Evolutionary conservation across 2,888 invertebrate species (phyloP).

Genomic region (Vannuccia rotundouncinata): DNA sequence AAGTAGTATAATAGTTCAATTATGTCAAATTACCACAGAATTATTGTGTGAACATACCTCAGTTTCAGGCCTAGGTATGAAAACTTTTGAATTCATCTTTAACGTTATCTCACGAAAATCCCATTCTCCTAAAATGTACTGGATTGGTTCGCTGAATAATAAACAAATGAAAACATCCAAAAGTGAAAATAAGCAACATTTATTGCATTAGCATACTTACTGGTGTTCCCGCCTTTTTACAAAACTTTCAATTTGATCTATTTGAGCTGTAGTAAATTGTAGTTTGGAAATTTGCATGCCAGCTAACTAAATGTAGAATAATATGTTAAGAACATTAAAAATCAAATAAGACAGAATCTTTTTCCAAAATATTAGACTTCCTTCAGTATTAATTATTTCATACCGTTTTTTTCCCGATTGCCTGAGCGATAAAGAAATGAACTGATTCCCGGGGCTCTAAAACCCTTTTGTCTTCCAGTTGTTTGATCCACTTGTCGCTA

Average conservation of each 20-base stretch:
- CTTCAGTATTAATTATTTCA: slow-evolving; percentile 41
- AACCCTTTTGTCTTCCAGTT: slow-evolving; percentile 46
- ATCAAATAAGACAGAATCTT: no score
- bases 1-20: no score
- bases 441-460: slow-evolving; percentile 61
- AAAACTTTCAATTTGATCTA: no score
- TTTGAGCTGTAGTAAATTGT: no score
- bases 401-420: slow-evolving; percentile 61
- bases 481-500: background rate
- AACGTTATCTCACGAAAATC: slow-evolving; percentile 63
- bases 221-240: no score
- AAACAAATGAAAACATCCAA: background rate
- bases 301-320: no score
- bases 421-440: slow-evolving; percentile 62
- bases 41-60: slow-evolving; percentile 58
- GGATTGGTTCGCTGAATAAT: slow-evolving; percentile 62
- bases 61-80: slow-evolving; percentile 68
- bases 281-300: no score
- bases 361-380: no score
- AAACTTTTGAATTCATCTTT: slow-evolving; percentile 64
- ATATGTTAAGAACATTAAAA: no score
- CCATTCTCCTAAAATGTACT: slow-evolving; percentile 69
- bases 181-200: no score
- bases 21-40: no score
- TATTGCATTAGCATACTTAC: no score